Conservation (phyloP, 2,113 vertebrate genomes). For the Sinosuthora webbiana region DNA sequence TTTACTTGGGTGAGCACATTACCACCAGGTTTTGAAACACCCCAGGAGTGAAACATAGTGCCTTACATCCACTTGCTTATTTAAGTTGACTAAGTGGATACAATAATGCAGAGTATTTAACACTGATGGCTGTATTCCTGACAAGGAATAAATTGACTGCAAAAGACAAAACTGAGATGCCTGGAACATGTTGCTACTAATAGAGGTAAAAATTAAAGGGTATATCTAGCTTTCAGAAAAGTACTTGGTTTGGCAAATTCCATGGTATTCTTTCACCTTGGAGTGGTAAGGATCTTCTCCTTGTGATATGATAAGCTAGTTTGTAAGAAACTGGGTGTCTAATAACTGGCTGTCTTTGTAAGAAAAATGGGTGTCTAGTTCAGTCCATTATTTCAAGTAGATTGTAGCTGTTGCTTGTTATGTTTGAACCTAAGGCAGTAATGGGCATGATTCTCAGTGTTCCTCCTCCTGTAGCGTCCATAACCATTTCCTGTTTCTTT, state of each 20-base stretch:
- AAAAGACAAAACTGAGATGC: not conserved
- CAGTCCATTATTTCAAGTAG: not conserved
- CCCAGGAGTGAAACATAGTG: not conserved
- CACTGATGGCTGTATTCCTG: not conserved
- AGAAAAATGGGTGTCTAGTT: not conserved
- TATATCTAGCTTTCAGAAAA: not conserved
- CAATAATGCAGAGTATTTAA: not conserved
- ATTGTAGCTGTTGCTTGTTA: not conserved
- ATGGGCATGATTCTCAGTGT: not conserved
- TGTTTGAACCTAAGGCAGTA: fast-evolving
- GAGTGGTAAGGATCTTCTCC: not conserved
- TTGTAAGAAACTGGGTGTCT: not conserved
- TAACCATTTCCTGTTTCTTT: not conserved
- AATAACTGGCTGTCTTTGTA: not conserved
- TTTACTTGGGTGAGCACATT: not conserved
- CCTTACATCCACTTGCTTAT: not conserved
- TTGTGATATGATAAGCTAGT: not conserved
- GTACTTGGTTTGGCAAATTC: not conserved
- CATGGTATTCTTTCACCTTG: fast-evolving
- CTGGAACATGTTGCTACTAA: not conserved
- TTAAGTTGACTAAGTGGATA: not conserved
- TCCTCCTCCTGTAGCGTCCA: not conserved
- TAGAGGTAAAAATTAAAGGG: not conserved
- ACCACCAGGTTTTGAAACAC: not conserved
- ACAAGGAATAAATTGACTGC: not conserved